A percentile compares a stretch with the other conserved stretches of the same genome.
These are phyloP conservation scores for Mamestra brassicae DNA, from an alignment of 2,888 invertebrate genomes.

Conservation along the genomic window DNA sequence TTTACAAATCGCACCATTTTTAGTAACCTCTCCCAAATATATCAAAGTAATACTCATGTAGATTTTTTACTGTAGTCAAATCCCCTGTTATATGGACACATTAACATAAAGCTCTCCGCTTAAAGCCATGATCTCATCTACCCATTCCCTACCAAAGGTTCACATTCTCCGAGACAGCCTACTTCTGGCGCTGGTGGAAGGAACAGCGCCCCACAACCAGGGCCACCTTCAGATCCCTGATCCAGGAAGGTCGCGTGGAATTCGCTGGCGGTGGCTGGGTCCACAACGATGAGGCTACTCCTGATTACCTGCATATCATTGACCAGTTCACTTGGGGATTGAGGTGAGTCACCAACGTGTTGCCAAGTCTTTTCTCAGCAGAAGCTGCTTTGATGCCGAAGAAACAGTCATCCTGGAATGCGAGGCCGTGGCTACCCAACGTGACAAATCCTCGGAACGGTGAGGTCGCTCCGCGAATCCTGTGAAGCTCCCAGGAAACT, in stretches of 20 bases:
- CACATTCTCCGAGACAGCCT: conserved; percentile 95
- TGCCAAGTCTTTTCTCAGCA: not conserved
- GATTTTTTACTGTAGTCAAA: too few relatives aligned
- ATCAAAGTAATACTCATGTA: too few relatives aligned
- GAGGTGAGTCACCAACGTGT: conserved; percentile 79
- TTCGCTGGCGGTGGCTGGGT: conserved; percentile 92
- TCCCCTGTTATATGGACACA: too few relatives aligned
- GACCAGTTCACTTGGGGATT: conserved; percentile 94
- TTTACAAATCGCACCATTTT: too few relatives aligned
- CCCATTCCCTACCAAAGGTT: conserved; percentile 87
- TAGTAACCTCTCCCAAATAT: too few relatives aligned
- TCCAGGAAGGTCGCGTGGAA: conserved; percentile 91
- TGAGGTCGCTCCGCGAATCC: too few relatives aligned
- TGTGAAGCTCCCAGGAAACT: too few relatives aligned
- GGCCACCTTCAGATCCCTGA: conserved; percentile 90
- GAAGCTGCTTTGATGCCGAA: too few relatives aligned
- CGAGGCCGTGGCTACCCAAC: too few relatives aligned
- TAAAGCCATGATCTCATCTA: not conserved
- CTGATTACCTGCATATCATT: conserved; percentile 93
- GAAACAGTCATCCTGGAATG: too few relatives aligned
- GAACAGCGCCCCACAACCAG: conserved; percentile 91
- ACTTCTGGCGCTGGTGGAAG: conserved; percentile 95
- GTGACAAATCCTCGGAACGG: too few relatives aligned
- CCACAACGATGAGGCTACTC: conserved; percentile 91
- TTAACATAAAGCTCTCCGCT: too few relatives aligned